phyloP scores from a whole-genome alignment of 2,888 invertebrate genomes.

The Drosophila vallismaia region DNA sequence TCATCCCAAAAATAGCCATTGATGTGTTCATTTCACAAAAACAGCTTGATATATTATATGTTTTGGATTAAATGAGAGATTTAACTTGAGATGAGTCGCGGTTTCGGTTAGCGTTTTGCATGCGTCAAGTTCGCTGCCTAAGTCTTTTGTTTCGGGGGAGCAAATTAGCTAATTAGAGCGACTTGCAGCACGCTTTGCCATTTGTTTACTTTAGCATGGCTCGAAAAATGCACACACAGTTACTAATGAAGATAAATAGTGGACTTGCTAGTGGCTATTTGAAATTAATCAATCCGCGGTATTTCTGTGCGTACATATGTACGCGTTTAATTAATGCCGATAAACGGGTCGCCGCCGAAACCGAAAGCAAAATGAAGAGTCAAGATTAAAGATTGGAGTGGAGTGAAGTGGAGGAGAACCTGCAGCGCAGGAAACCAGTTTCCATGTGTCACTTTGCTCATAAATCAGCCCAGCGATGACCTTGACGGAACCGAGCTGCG shows the following conservation, averaged over 20 bases:
- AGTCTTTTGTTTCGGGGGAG: constrained; percentile 65
- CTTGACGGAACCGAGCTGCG: constrained; percentile 23
- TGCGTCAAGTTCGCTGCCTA: constrained; percentile 19
- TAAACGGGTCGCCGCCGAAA: constrained; percentile 57
- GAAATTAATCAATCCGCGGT: constrained; percentile 64
- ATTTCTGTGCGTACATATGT: not conserved
- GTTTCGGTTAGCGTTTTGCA: constrained; percentile 27
- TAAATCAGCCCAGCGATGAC: constrained; percentile 62
- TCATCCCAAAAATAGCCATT: constrained; percentile 67
- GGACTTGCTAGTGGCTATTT: constrained; percentile 42
- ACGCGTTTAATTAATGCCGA: constrained; percentile 75
- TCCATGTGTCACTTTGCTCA: constrained; percentile 69
- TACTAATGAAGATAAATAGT: constrained; percentile 38
- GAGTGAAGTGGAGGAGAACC: constrained; percentile 21
- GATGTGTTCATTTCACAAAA: constrained; percentile 72
- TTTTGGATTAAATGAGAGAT: constrained; percentile 18
- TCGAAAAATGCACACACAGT: constrained; percentile 20
- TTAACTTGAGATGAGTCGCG: constrained; percentile 3
- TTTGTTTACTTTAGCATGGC: constrained; percentile 33
- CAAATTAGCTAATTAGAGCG: constrained; percentile 60
- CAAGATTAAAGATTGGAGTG: constrained; percentile 18
- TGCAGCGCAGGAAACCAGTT: constrained; percentile 60
- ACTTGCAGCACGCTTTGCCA: constrained; percentile 73
- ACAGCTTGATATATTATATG: constrained; percentile 68
- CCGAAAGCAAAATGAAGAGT: constrained; percentile 35